These are phyloP conservation scores for Drosophila yakuba DNA, from an alignment of 1,140 invertebrate genomes.

Conservation along the genomic window DNA sequence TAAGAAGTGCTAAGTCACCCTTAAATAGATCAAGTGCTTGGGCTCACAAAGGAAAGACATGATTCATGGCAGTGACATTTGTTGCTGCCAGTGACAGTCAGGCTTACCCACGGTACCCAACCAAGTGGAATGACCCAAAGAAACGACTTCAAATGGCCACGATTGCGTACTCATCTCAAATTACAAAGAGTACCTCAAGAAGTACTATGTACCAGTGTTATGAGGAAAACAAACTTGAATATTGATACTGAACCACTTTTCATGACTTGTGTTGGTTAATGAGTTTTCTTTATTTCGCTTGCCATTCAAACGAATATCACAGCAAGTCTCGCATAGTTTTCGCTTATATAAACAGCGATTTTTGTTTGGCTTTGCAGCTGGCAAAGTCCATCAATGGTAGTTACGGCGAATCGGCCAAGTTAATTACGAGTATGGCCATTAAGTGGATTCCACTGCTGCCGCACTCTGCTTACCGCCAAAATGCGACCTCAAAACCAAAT, in stretches of 20 bases:
- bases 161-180: constrained; percentile 16
- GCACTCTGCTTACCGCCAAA: constrained; percentile 4
- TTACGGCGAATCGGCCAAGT: constrained; percentile 37
- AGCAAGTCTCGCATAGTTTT: constrained; percentile 10
- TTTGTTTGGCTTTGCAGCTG: constrained; percentile 43
- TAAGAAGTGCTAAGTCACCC: background rate
- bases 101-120: constrained; percentile 16
- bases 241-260: constrained; percentile 10
- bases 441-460: constrained; percentile 20
- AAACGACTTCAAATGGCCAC: constrained; percentile 27
- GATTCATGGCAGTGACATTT: constrained; percentile 39
- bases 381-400: constrained; percentile 36
- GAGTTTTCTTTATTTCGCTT: background rate
- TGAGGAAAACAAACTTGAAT: constrained; percentile 4
- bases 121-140: constrained; percentile 43
- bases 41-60: constrained; percentile 14
- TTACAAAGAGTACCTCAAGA: constrained; percentile 13
- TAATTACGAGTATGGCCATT: constrained; percentile 41
- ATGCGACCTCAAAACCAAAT: constrained; percentile 40
- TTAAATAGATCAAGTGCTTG: constrained; percentile 29
- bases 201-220: background rate
- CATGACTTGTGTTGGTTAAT: constrained; percentile 17
- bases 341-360: constrained; percentile 28
- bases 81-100: constrained; percentile 36
- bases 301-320: constrained; percentile 10